A percentile compares a stretch with the other conserved stretches of the same genome.
phyloP scores from a whole-genome alignment of 2,797 vertebrate genomes.

The Anniella stebbinsi region DNA sequence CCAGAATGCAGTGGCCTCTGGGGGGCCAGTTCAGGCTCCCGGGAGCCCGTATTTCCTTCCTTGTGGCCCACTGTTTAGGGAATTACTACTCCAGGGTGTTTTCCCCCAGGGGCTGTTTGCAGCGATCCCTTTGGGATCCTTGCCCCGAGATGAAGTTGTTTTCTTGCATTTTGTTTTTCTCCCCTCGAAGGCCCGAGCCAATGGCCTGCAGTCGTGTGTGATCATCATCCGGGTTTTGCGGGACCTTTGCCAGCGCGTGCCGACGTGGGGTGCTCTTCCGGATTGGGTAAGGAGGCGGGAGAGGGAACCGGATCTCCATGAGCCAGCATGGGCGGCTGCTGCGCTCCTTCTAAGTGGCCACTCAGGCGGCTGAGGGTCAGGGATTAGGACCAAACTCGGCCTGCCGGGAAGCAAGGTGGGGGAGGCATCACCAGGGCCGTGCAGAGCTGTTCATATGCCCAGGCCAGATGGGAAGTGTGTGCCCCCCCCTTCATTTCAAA shows the following conservation, averaged over 20 bases:
- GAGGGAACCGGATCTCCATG: neutral
- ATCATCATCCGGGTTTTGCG: slow-evolving; percentile 86
- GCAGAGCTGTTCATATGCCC: too few species aligned
- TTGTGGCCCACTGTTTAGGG: neutral
- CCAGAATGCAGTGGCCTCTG: too few species aligned
- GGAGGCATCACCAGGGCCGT: too few species aligned
- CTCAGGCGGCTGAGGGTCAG: too few species aligned
- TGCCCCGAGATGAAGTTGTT: neutral
- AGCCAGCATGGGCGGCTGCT: too few species aligned
- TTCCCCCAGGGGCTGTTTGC: neutral
- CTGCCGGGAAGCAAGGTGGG: too few species aligned
- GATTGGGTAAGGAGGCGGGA: slow-evolving; percentile 80
- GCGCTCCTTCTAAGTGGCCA: too few species aligned
- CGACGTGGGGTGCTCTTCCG: slow-evolving; percentile 87
- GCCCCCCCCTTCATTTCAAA: too few species aligned
- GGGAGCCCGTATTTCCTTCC: neutral
- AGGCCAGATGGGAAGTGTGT: too few species aligned
- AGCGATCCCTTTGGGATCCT: too few species aligned
- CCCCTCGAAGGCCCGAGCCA: slow-evolving; percentile 84
- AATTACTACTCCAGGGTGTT: neutral
- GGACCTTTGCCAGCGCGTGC: slow-evolving; percentile 86
- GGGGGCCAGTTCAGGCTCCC: too few species aligned
- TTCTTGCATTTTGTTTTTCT: neutral
- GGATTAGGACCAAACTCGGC: too few species aligned
- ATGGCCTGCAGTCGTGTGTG: slow-evolving; percentile 88